Base-by-base conservation (phyloP, 2,888 invertebrate genomes). In the Halictus quadricinctus region DNA sequence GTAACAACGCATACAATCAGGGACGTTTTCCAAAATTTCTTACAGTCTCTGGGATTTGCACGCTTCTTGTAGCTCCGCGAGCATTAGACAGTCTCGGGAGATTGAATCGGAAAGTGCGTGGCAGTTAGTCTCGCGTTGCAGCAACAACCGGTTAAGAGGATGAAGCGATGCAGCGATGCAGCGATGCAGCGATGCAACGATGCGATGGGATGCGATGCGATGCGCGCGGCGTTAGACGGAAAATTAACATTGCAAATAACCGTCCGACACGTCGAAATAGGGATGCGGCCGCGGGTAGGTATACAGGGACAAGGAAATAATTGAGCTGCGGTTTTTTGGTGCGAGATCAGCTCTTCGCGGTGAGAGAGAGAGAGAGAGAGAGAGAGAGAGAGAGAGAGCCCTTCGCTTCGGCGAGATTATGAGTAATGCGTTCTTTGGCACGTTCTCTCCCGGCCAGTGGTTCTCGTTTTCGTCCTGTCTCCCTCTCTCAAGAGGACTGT, bases 401-500 rank as follows among this genome's bases (percentile, higher is more conserved):
- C 66, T 66, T 36, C 66, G 66, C 85, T 85, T 87, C 84, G 83
- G 85, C 76, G 89, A 91, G 91, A 91, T 91, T 91, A 92, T 89
- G 92, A 91, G 87, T 91, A 90, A 92, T 89, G 89, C 89, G 86
- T 88, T 85, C 85, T 88, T 79, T 81, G 83, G 75, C 88, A 84
- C 88, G 87, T 84, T 82, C 85, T 54, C 54, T 54, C 54, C 48
- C 72, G 54, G 21, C 64, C 70, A 76, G 73, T 79, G 77, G 79
- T 79, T 79, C 87, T 76, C 81, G 86, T 76, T 79, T 64, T 66
- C 70, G 75, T 72, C 41, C 73, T 78, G 36, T 79, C 66, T 72
- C 54, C 69, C 69, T 70, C 48, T 54, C 74, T 29, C n/a, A 43
- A 5, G 66, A 70, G 72, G 50, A 79, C 36, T 73, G 29, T 15